Evolutionary conservation across 2,797 vertebrate species (phyloP).

Genomic region (Gobio occitaniae): DNA sequence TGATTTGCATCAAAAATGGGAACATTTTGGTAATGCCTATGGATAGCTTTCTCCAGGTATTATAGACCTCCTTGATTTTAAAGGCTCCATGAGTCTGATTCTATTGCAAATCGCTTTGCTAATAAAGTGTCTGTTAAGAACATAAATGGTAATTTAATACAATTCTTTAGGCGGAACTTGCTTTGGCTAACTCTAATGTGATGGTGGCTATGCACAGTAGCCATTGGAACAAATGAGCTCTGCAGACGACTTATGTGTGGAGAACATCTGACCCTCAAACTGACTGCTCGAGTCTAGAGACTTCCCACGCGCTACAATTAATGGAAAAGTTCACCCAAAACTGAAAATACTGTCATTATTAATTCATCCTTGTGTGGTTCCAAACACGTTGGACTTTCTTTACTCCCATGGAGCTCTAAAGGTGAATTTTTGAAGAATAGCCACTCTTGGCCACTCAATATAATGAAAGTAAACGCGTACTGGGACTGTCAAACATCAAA

Average conservation of each 20-base stretch:
- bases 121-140: slow-evolving; percentile 36
- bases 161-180: slow-evolving; percentile 35
- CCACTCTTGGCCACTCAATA: slow-evolving; percentile 4
- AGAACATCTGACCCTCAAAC: slow-evolving; percentile 49
- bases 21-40: too few species aligned
- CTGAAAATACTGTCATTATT: slow-evolving; percentile 14
- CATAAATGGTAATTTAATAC: slow-evolving; percentile 33
- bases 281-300: slow-evolving; percentile 38
- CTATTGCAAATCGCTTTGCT: background rate
- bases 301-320: slow-evolving; percentile 32
- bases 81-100: slow-evolving; percentile 10
- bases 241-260: slow-evolving; percentile 43
- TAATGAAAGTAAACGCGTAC: slow-evolving; percentile 5
- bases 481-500: slow-evolving; percentile 7
- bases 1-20: background rate
- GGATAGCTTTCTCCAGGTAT: background rate
- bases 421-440: slow-evolving; percentile 19
- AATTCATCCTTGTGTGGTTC: slow-evolving; percentile 3
- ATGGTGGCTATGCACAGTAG: slow-evolving; percentile 50
- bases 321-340: slow-evolving; percentile 2
- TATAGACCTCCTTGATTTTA: background rate
- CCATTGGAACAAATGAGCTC: slow-evolving; percentile 26
- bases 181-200: slow-evolving; percentile 26
- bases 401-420: slow-evolving; percentile 10
- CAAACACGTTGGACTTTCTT: background rate